phyloP scores from a whole-genome alignment of 2,888 invertebrate species.

The Agrotis ipsilon region DNA sequence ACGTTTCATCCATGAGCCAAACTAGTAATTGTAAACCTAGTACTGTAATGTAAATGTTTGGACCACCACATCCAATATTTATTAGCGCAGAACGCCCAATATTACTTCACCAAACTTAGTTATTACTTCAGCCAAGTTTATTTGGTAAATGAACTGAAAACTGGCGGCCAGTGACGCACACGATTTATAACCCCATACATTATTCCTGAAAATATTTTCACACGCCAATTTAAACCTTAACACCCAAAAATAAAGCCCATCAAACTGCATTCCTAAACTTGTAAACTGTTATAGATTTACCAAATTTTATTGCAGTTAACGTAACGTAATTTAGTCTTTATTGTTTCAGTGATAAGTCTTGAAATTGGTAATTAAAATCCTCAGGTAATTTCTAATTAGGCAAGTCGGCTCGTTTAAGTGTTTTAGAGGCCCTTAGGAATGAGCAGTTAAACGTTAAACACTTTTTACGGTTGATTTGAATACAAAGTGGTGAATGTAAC shows the following conservation, averaged over 20 bases:
- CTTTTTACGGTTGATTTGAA: conserved; percentile 54
- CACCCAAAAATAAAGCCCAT: conserved; percentile 9
- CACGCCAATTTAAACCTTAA: conserved; percentile 69
- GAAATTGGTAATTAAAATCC: conserved; percentile 35
- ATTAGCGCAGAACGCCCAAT: conserved; percentile 65
- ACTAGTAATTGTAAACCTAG: conserved; percentile 1
- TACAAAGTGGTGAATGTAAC: conserved; percentile 36
- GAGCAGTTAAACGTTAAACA: conserved; percentile 53
- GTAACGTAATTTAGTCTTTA: conserved; percentile 55
- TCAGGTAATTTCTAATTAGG: conserved; percentile 57
- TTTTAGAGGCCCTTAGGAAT: conserved; percentile 38
- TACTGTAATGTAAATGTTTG: conserved; percentile 10
- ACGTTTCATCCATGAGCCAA: too few relatives aligned
- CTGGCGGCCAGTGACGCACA: conserved; percentile 80
- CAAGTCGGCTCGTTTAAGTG: conserved; percentile 34
- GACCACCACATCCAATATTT: conserved; percentile 65
- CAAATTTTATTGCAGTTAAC: conserved; percentile 51
- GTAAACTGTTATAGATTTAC: conserved; percentile 11
- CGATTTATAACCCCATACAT: conserved; percentile 77
- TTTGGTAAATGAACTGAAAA: conserved; percentile 86
- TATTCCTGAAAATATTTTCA: conserved; percentile 54
- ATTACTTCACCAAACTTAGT: conserved; percentile 83
- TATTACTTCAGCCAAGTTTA: conserved; percentile 86
- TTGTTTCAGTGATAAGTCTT: conserved; percentile 38
- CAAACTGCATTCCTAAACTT: not conserved